Evolutionary conservation across 2,888 invertebrate genomes (phyloP).

Genomic region (Dicycla oo): DNA sequence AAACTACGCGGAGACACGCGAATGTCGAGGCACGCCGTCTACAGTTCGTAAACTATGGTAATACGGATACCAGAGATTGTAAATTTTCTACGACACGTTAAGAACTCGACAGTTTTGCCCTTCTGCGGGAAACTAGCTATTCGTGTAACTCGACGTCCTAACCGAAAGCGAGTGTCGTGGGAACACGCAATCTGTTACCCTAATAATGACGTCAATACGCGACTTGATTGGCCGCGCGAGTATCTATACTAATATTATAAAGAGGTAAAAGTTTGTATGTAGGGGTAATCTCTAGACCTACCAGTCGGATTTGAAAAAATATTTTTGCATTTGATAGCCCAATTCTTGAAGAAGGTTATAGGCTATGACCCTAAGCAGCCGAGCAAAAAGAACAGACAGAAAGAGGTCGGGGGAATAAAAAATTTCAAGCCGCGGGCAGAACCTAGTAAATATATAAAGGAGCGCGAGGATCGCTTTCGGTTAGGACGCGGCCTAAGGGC

Average conservation of each 20-base stretch:
- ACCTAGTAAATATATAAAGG: too few species aligned
- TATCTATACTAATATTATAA: too few species aligned
- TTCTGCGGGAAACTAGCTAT: background rate
- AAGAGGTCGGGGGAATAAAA: too few species aligned
- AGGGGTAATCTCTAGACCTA: too few species aligned
- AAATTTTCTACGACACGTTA: background rate
- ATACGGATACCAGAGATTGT: conserved; percentile 1
- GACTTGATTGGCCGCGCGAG: background rate
- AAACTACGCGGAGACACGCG: conserved; percentile 44
- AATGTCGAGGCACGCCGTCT: conserved; percentile 5
- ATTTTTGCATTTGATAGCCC: too few species aligned
- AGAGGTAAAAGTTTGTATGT: too few species aligned
- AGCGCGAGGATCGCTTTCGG: background rate
- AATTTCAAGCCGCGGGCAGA: too few species aligned
- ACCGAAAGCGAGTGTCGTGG: too few species aligned
- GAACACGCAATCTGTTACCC: background rate
- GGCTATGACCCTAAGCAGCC: too few species aligned
- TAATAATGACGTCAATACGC: background rate
- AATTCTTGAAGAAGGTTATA: too few species aligned
- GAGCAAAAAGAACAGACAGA: too few species aligned
- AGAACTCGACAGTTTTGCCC: background rate
- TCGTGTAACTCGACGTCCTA: background rate
- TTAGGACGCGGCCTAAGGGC: background rate
- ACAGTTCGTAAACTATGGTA: background rate
- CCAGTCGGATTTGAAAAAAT: too few species aligned